Evolutionary conservation across 2,888 invertebrate species (phyloP).

Genomic region (Drosophila putrida): DNA sequence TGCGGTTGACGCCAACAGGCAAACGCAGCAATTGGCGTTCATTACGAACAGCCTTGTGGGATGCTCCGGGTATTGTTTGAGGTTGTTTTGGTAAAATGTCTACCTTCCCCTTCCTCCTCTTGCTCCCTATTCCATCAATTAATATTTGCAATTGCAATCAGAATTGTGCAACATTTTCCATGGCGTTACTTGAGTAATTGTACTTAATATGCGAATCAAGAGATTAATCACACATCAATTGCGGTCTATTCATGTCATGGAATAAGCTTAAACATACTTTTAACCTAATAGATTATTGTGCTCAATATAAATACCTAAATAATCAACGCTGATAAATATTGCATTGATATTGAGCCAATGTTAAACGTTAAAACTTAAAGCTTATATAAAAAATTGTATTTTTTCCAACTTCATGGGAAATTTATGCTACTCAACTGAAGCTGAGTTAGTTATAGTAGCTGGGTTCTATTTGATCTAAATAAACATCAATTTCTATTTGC

Average conservation of each 20-base stretch:
- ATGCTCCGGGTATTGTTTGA: slow-evolving; percentile 1
- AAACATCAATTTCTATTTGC: slow-evolving; percentile 58
- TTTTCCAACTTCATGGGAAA: not conserved
- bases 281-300: too few relatives aligned
- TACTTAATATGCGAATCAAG: slow-evolving; percentile 16
- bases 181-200: slow-evolving; percentile 16
- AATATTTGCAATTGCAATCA: slow-evolving; percentile 40
- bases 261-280: too few relatives aligned
- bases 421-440: not conserved
- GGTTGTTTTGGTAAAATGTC: not conserved
- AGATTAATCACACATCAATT: not conserved
- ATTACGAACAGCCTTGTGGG: slow-evolving; percentile 47
- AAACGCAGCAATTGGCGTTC: slow-evolving; percentile 62
- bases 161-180: slow-evolving; percentile 24
- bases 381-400: not conserved
- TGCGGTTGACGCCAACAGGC: slow-evolving; percentile 34
- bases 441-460: not conserved
- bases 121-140: not conserved
- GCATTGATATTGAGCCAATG: too few relatives aligned
- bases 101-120: not conserved
- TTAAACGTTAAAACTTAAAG: not conserved
- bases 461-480: slow-evolving; percentile 43
- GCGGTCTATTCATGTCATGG: too few relatives aligned
- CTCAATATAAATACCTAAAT: too few relatives aligned
- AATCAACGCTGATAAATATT: too few relatives aligned